phyloP scores from a whole-genome alignment of 2,797 vertebrate genomes.

The Petrocephalus sullivani region DNA sequence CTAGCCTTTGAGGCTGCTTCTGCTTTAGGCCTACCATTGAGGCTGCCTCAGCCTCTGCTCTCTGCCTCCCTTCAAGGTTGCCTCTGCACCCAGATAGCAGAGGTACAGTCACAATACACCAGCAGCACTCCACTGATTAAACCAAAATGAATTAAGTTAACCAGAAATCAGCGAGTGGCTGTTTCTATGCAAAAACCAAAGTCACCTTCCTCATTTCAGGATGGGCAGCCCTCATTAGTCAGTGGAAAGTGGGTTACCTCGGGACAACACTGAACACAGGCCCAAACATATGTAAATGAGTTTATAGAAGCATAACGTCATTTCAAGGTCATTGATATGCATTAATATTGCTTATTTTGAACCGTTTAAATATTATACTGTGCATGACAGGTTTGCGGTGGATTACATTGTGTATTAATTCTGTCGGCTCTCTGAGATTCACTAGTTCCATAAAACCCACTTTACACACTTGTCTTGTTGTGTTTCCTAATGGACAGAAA shows the following conservation, averaged over 20 bases:
- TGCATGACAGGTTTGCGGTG: not conserved
- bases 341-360: not conserved
- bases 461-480: not conserved
- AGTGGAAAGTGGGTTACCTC: not conserved
- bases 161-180: not conserved
- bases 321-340: conserved; percentile 10
- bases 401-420: not conserved
- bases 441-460: not conserved
- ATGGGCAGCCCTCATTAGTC: not conserved
- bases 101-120: not conserved
- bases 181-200: not conserved
- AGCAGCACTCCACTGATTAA: not conserved
- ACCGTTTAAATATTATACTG: not conserved
- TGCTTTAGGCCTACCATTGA: too few species aligned
- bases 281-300: not conserved
- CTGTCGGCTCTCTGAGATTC: not conserved
- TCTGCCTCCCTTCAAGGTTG: not conserved
- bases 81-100: not conserved
- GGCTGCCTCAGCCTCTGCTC: not conserved
- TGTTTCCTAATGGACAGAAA: not conserved
- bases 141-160: not conserved
- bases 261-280: not conserved
- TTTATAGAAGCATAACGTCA: not conserved
- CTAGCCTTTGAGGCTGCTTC: not conserved
- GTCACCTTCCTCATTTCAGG: not conserved